Base-by-base conservation (phyloP, 1,140 invertebrate genomes). In the Caenorhabditis inopinata region DNA sequence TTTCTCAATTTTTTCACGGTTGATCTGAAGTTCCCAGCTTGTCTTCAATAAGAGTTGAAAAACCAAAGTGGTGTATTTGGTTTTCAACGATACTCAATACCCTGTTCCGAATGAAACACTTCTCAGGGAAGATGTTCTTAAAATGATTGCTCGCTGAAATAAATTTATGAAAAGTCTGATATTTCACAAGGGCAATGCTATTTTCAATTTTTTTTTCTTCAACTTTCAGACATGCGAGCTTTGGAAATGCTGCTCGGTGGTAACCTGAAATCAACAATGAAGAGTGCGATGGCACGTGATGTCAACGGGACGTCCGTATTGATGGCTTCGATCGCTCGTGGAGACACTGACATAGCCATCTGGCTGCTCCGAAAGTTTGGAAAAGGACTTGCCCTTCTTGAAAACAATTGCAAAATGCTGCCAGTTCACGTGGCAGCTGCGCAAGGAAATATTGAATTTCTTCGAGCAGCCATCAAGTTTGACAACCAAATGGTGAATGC, bases 391-490 rank as follows among this genome's bases (percentile, higher is more conserved):
- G 81, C 81, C 6, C 75, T 78, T 32, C 76, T 80, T 14, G 49
- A 53, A 14, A 83, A 83, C 47, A 35, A 32, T 14, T 42, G 46
- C 16, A 23, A 68, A 46, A 83, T 83, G 82, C 76, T 83, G 3
- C 83, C 83, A 32, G 35, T 83, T 18, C 83, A 83, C 42, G 81
- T 83, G 29, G 83, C 83, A 25, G 83, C 83, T 4, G 81, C 80
- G n/a, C 81, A 83, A 83, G 83, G 83, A 42, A 83, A 83, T 73
- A 62, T 83, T 23, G 83, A 83, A 42, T 74, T 83, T 25, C 42
- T 83, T 23, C 35, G 76, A 7, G 62, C 76, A 4, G 82, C 74
- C 1, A 74, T 73, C 16, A 83, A 83, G 46, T 80, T 77, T 48
- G 83, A 83, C 45, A 83, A 48, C 47, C 53, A 80, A 29, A 83